Evolutionary conservation across 2,797 vertebrate species (phyloP).

Genomic region (Perodicticus potto): DNA sequence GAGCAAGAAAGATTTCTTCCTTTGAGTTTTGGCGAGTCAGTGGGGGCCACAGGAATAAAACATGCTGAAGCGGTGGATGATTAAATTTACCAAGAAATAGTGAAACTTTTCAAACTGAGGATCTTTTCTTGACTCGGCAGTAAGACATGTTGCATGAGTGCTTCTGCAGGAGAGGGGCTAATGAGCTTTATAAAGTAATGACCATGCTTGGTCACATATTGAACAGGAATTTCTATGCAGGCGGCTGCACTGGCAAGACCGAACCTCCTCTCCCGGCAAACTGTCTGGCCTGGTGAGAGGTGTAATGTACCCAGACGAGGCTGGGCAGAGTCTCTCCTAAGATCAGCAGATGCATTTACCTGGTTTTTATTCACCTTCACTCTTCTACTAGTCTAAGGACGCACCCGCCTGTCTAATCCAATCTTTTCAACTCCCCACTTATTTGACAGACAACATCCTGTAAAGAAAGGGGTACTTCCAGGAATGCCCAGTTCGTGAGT

Average conservation of each 20-base stretch:
- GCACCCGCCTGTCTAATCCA: rapidly evolving
- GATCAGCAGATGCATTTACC: rapidly evolving
- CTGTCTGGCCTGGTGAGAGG: rapidly evolving
- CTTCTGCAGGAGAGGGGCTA: neutral
- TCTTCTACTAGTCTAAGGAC: neutral
- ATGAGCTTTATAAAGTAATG: neutral
- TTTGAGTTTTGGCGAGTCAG: too few species aligned
- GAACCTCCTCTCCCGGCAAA: rapidly evolving
- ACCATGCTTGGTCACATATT: rapidly evolving
- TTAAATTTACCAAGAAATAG: neutral
- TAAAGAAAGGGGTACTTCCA: rapidly evolving
- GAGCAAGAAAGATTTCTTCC: neutral
- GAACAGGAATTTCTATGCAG: rapidly evolving
- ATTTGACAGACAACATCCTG: rapidly evolving
- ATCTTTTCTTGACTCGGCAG: neutral
- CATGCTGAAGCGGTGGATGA: neutral
- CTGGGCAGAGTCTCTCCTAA: neutral
- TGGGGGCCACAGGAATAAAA: rapidly evolving
- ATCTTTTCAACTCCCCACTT: too few species aligned
- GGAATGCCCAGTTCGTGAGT: neutral
- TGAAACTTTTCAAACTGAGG: neutral
- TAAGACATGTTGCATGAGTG: rapidly evolving
- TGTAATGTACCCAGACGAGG: rapidly evolving
- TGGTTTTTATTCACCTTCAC: neutral
- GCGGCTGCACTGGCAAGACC: rapidly evolving